Conservation (phyloP, 2,797 vertebrate species). For the Gephyroberyx darwinii region DNA sequence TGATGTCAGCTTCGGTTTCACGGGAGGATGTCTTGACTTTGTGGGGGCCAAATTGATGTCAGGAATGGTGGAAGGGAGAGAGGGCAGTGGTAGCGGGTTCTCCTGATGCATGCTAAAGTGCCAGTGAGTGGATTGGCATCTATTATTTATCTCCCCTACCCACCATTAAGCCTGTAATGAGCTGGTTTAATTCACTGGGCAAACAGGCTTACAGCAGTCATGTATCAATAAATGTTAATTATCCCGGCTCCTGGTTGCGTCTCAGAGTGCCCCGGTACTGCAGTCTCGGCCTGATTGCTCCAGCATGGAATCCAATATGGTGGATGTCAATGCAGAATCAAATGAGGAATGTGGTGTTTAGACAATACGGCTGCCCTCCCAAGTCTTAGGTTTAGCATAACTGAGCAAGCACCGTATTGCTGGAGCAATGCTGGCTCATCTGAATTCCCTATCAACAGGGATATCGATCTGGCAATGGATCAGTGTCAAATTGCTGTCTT, state of each 20-base stretch:
- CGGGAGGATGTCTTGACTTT: slow-evolving; percentile 71
- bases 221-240: slow-evolving; percentile 85
- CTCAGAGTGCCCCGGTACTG: slow-evolving; percentile 56
- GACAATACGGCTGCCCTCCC: slow-evolving; percentile 59
- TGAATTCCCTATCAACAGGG: slow-evolving; percentile 52
- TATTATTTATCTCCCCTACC: slow-evolving; percentile 81
- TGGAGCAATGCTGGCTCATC: slow-evolving; percentile 45
- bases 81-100: slow-evolving; percentile 22
- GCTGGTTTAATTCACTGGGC: slow-evolving; percentile 81
- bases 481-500: slow-evolving; percentile 52
- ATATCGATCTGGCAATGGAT: slow-evolving; percentile 60
- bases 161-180: slow-evolving; percentile 82
- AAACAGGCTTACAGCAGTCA: slow-evolving; percentile 83
- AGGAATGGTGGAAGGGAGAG: slow-evolving; percentile 23
- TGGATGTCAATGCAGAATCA: slow-evolving; percentile 68
- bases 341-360: slow-evolving; percentile 65
- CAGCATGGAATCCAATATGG: slow-evolving; percentile 77
- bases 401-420: slow-evolving; percentile 26
- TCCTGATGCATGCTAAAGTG: slow-evolving; percentile 76
- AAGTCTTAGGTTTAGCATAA: slow-evolving; percentile 56
- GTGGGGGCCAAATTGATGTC: slow-evolving; percentile 68
- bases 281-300: slow-evolving; percentile 64
- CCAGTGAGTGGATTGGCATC: slow-evolving; percentile 78
- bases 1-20: slow-evolving; percentile 71
- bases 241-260: slow-evolving; percentile 72